Evolutionary conservation across 2,797 vertebrate species (phyloP), one percentile per base, ranked within the genome.

Genomic region (Pelobates cultripes): DNA sequence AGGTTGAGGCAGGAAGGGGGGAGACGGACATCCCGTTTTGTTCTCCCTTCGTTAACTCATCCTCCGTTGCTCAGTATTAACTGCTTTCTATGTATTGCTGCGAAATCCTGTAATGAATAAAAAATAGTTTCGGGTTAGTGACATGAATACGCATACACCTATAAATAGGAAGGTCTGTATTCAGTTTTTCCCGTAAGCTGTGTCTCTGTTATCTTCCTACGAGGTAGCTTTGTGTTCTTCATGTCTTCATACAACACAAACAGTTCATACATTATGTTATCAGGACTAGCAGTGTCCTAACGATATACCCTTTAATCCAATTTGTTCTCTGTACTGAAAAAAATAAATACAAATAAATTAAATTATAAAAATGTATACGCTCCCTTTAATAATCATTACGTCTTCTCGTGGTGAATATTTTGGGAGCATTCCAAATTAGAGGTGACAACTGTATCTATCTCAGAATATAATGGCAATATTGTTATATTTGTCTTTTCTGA

Each of bases 121-220:
- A 43, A 51, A 43, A 83, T 74, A 10, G 45, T 45, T 83, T 79
- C 72, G 55, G 3, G 64, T 70, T 73, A 75, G 14, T 17, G 40
- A 40, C 44, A 83, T 83, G 77, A 83, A 83, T 83, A 83, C 63
- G 41, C 81, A 83, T 43, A 28, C 4, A 0, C 57, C 81, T 79
- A 79, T 79, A 83, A 79, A 83, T 83, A 83, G 71, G 43, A n/a
- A 15, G 12, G 28, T 12, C 71, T 3, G 70, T 53, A 0, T n/a
- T 75, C 70, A 70, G 10, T 63, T 44, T 69, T 83, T 83, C 81
- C 81, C 41, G 77, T 83, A 83, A 83, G 66, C 64, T 41, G 70
- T 15, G 47, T 75, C 10, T 47, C 64, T 28, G 28, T 79, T 74
- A 78, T 69, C 81, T 74, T 43, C 28, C 63, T 69, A 14, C 75